phyloP scores from a whole-genome alignment of 2,888 invertebrate species.

The Volucella inflata region DNA sequence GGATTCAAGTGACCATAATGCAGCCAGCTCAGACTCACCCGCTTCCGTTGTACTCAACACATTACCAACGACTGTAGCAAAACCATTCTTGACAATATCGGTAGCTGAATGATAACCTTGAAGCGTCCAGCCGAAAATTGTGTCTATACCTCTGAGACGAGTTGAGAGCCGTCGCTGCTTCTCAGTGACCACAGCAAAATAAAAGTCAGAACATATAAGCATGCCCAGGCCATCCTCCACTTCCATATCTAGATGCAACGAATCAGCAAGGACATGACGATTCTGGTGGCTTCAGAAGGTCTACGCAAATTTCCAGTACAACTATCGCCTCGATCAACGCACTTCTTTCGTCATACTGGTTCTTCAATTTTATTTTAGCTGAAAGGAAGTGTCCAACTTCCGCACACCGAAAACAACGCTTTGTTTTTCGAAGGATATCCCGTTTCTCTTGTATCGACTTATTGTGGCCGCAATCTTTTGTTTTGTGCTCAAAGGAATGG shows the following conservation, averaged over 20 bases:
- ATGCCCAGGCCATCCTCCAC: neutral
- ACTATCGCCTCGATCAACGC: neutral
- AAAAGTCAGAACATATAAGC: neutral
- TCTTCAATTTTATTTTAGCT: no score
- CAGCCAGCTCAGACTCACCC: neutral
- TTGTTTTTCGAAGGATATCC: neutral
- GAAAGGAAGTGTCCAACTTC: conserved; percentile 1
- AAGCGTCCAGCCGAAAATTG: neutral
- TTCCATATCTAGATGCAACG: neutral
- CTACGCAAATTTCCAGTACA: no score
- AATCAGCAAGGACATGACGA: neutral
- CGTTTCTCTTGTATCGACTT: conserved; percentile 11
- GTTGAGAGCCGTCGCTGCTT: neutral
- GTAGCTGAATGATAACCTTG: neutral
- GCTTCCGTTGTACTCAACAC: neutral
- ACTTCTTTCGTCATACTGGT: neutral
- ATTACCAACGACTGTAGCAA: neutral
- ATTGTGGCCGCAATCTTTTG: conserved; percentile 2
- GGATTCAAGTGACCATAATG: neutral
- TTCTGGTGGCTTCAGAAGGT: no score
- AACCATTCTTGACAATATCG: neutral
- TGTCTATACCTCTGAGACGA: neutral
- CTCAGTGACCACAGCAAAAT: neutral
- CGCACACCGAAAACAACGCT: neutral
- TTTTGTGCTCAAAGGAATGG: neutral